Percentiles rank a stretch among this genome's conserved stretches.
phyloP scores from a whole-genome alignment of 2,888 invertebrate species.

The Achlya flavicornis region DNA sequence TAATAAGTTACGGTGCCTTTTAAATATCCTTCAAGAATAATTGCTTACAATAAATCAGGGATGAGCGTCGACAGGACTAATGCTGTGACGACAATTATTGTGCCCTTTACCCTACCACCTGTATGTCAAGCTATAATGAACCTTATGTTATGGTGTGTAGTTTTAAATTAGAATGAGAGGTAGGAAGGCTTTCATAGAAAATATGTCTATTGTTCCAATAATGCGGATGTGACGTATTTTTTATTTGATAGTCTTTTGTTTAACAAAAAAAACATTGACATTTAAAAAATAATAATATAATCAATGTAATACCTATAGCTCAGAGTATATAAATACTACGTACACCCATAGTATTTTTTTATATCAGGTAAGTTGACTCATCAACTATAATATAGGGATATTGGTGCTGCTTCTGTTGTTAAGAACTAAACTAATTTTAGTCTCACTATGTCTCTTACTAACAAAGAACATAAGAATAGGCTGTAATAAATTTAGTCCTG shows the following conservation, averaged over 20 bases:
- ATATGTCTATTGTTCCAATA: constrained; percentile 53
- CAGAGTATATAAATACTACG: too few relatives aligned
- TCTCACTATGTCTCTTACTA: too few relatives aligned
- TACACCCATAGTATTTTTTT: too few relatives aligned
- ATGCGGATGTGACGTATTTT: constrained; percentile 52
- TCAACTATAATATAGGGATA: too few relatives aligned
- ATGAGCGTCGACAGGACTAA: constrained; percentile 72
- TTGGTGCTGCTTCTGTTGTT: too few relatives aligned
- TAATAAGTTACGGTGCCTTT: constrained; percentile 35
- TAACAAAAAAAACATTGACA: constrained; percentile 6
- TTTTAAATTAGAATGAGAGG: constrained; percentile 16
- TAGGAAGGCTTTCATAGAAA: constrained; percentile 21
- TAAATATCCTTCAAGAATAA: constrained; percentile 53
- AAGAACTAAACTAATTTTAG: too few relatives aligned
- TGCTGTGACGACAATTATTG: constrained; percentile 61
- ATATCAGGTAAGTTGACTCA: too few relatives aligned
- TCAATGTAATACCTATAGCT: too few relatives aligned
- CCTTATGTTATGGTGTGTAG: constrained; percentile 14
- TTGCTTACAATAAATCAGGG: constrained; percentile 73
- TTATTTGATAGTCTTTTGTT: constrained; percentile 32
- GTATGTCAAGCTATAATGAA: constrained; percentile 22
- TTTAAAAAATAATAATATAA: too few relatives aligned
- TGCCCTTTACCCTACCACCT: constrained; percentile 52
- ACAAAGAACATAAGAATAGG: too few relatives aligned
- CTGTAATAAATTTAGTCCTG: too few relatives aligned